Evolutionary conservation across 2,797 vertebrate species (phyloP).

Genomic region (Babyrousa celebensis): DNA sequence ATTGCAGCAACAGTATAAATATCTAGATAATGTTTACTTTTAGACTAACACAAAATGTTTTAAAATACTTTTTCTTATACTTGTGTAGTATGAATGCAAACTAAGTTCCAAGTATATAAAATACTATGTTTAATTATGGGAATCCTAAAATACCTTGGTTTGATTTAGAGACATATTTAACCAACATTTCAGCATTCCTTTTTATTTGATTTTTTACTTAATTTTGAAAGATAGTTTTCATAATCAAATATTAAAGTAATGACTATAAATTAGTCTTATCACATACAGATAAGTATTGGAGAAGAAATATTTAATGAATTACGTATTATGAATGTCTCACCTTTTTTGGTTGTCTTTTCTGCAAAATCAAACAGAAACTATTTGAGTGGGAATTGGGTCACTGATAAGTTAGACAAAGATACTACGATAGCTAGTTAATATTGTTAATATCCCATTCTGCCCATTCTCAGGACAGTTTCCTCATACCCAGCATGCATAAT

Average conservation of each 20-base stretch:
- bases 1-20: not conserved
- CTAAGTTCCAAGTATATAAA: not conserved
- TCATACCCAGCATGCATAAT: not conserved
- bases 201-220: not conserved
- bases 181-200: not conserved
- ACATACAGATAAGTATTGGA: not conserved
- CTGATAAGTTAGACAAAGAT: not conserved
- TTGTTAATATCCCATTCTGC: not conserved
- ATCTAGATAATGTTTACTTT: not conserved
- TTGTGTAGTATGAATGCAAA: not conserved
- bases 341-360: not conserved
- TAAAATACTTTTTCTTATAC: not conserved
- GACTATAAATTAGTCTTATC: not conserved
- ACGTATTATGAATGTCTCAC: not conserved
- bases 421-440: not conserved
- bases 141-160: not conserved
- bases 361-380: not conserved
- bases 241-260: not conserved
- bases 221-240: not conserved
- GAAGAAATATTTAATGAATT: not conserved
- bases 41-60: not conserved
- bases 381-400: not conserved
- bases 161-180: not conserved
- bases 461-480: not conserved
- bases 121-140: not conserved